Evolutionary conservation across 2,888 invertebrate genomes (phyloP), one percentile per base, ranked within the genome.

Genomic region (Aricia artaxerxes): DNA sequence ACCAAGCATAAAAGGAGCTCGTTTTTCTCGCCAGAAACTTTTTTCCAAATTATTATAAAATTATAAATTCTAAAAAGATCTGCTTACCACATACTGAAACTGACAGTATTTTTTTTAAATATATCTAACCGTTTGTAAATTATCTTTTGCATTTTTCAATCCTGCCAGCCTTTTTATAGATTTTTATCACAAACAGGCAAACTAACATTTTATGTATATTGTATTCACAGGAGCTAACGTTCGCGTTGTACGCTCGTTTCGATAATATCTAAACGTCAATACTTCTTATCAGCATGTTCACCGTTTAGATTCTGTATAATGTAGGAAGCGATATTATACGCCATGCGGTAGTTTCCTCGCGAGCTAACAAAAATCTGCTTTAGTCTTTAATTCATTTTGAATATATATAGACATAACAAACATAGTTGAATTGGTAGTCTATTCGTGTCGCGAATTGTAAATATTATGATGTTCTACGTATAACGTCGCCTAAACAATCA

Each of bases 221-320:
- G 24, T 13, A 38, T 44, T 44, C 16, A 40, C 16, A 38, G 16
- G n/a, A 44, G 73, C 9, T 57, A 6, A 6, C 16, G 24, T 31
- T 75, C 49, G 3, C 49, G 49, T 49, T 49, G 24, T 24, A 49
- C 31, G 31, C 44, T 75, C 9, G n/a, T 73, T 49, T 75, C 24
- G 75, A 75, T 75, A 49, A 9, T 4, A 75, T 75, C 75, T 24
- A 31, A 44, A n/a, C 75, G 44, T 44, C 24, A 11, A 69, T 75
- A 49, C 2, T 31, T 24, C 75, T 75, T 75, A 75, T 75, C 75
- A 13, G 73, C 6, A 24, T 24, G 31, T 13, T 31, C 24, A 44
- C 24, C 75, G 24, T 24, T 75, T 49, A 75, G 24, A 31, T 4
- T 38, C 4, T 24, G 35, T 38, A 69, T 13, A 69, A 13, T 69